These are phyloP conservation scores for Diadumene lineata DNA, from an alignment of 92 coral and sea anemone genomes.

Conservation along the genomic window DNA sequence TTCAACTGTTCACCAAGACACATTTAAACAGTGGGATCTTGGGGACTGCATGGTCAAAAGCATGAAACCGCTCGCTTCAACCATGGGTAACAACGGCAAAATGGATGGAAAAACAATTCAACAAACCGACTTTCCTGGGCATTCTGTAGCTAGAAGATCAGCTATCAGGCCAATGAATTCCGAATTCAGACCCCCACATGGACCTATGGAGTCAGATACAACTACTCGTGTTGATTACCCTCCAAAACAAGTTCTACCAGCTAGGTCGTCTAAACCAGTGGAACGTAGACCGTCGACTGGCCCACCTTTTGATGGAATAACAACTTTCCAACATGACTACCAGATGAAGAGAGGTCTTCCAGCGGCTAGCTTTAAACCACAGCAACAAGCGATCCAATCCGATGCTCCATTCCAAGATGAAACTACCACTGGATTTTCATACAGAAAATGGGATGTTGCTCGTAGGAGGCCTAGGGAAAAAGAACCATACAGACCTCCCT, in stretches of 20 bases:
- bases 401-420: constrained; percentile 89
- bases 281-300: constrained; percentile 75
- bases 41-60: constrained; percentile 63
- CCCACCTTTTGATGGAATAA: constrained; percentile 81
- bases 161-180: constrained; percentile 85
- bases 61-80: constrained; percentile 84
- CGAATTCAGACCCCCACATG: constrained; percentile 68
- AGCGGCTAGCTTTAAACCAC: constrained; percentile 89
- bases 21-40: constrained; percentile 96
- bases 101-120: constrained; percentile 91
- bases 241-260: constrained; percentile 71
- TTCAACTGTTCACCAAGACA: constrained; percentile 87
- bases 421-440: constrained; percentile 81
- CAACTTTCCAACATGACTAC: constrained; percentile 92
- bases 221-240: constrained; percentile 96
- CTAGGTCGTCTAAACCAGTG: constrained; percentile 85
- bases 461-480: constrained; percentile 70
- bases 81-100: constrained; percentile 66
- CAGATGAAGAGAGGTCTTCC: constrained; percentile 87
- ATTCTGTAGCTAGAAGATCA: constrained; percentile 75
- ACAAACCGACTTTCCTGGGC: constrained; percentile 96
- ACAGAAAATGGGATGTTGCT: constrained; percentile 80
- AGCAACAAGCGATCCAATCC: constrained; percentile 71
- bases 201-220: constrained; percentile 95
- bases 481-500: constrained; percentile 85